Base-by-base conservation (phyloP, 1,140 invertebrate species). In the Hermetia illucens region DNA sequence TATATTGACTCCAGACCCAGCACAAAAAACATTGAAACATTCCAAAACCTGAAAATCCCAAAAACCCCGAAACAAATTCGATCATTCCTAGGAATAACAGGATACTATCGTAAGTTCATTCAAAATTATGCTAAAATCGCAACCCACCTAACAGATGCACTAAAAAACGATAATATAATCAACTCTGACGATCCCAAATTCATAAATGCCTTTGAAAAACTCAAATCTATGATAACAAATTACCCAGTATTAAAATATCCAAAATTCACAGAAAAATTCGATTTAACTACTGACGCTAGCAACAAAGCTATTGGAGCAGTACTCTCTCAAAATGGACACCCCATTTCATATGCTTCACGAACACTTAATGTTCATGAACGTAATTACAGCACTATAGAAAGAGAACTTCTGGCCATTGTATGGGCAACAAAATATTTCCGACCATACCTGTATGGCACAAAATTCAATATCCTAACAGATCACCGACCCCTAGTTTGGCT, bases 381-480 rank as follows among this genome's bases (percentile, higher is more conserved):
- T 30, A 53, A 55, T 18, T 68, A 60, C 22, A 38, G 31, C 4
- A 51, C 47, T 5, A 56, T 55, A n/a, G 33, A 34, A 34, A 34
- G 21, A 18, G 33, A 34, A 34, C 13, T 9, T 6, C 48, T 34
- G 5, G 33, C 5, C 9, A 34, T 34, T 8, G 15, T 18, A 18
- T 34, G 15, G 15, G 33, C 33, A 1, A 46, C 61, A 1, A 46
- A 61, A 43, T 38, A 62, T 18, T 66, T 64, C 36, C 30, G 47
- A 33, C 45, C 46, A 8, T 70, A 62, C 41, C 33, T 70, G 1
- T 52, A 51, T 35, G 55, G 54, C 12, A 51, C 27, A 18, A 43
- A 53, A 20, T 68, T 71, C 39, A 52, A 18, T 1, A 45, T 68
- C 2, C 34, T 53, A 12, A 66, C 61, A 0, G 65, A 71, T 40